Percentiles rank a stretch among this genome's conserved stretches.
These are phyloP conservation scores for Andrena chrysosceles DNA, from an alignment of 2,888 invertebrate genomes.

Conservation along the genomic window DNA sequence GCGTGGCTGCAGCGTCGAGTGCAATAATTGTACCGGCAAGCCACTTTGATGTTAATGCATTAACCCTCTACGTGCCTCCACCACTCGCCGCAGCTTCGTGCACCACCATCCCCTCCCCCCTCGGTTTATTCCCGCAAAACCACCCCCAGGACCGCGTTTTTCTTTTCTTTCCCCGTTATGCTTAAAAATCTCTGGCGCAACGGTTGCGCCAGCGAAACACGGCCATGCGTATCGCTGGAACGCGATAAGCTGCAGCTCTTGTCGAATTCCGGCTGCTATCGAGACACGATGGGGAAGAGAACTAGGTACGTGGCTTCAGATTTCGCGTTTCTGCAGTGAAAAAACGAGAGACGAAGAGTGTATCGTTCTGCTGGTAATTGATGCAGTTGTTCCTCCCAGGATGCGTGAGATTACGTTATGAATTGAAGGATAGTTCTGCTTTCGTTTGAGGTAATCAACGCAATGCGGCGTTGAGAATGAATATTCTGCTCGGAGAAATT, in stretches of 20 bases:
- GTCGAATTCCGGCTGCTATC: background rate
- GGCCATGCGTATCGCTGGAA: background rate
- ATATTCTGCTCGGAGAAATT: background rate
- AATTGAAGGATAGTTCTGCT: background rate
- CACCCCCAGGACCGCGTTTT: background rate
- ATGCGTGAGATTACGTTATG: background rate
- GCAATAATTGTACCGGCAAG: constrained; percentile 81
- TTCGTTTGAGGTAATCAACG: background rate
- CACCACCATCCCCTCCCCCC: constrained; percentile 22
- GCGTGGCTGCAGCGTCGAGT: constrained; percentile 73
- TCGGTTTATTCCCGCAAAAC: constrained; percentile 16
- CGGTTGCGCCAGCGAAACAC: constrained; percentile 1
- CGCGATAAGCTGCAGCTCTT: background rate
- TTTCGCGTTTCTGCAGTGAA: background rate
- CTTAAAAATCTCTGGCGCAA: constrained; percentile 32
- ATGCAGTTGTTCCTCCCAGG: background rate
- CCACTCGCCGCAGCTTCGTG: constrained; percentile 55
- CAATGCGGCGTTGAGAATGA: background rate
- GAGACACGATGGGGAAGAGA: no score
- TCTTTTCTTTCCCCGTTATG: constrained; percentile 25
- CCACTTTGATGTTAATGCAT: constrained; percentile 84
- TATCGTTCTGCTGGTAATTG: background rate
- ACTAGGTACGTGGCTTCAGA: background rate
- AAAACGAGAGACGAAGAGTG: background rate
- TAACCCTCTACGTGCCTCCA: constrained; percentile 75